Evolutionary conservation across 1,140 invertebrate species (phyloP).

Genomic region (Scaptomyza graminum): DNA sequence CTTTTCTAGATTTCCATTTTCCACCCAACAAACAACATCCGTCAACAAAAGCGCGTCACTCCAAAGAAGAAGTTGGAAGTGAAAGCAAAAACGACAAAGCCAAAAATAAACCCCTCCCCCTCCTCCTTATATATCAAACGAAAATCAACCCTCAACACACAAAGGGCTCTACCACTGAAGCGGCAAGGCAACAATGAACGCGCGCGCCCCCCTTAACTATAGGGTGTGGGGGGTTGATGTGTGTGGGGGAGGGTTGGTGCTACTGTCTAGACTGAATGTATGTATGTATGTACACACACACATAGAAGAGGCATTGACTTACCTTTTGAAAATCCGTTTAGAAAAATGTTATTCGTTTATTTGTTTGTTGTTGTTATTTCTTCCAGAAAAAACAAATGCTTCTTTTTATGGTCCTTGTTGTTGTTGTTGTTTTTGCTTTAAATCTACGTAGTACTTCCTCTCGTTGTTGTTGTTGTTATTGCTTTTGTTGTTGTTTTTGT

Average conservation of each 20-base stretch:
- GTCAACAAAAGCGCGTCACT: slow-evolving; percentile 64
- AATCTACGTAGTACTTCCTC: slow-evolving; percentile 37
- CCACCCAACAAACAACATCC: slow-evolving; percentile 48
- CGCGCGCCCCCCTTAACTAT: slow-evolving; percentile 5
- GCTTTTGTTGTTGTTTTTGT: slow-evolving; percentile 28
- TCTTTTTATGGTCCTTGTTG: slow-evolving; percentile 34
- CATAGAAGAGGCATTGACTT: slow-evolving; percentile 41
- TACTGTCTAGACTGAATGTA: slow-evolving; percentile 75
- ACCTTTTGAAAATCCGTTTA: slow-evolving; percentile 28
- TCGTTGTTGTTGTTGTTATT: slow-evolving; percentile 44
- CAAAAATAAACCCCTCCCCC: neutral
- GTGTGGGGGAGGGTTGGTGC: slow-evolving; percentile 34
- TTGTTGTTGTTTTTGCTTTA: slow-evolving; percentile 41
- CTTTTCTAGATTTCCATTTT: slow-evolving; percentile 50
- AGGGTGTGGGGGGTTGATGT: slow-evolving; percentile 4
- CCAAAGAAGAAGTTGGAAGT: slow-evolving; percentile 54
- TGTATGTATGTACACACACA: slow-evolving; percentile 37
- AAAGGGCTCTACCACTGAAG: slow-evolving; percentile 16
- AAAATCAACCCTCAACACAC: slow-evolving; percentile 71
- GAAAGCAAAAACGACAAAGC: slow-evolving; percentile 39
- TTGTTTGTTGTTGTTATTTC: slow-evolving; percentile 15
- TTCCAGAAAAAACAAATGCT: slow-evolving; percentile 26
- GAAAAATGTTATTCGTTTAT: slow-evolving; percentile 1
- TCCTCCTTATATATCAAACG: slow-evolving; percentile 33
- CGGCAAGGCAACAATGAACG: slow-evolving; percentile 41